These are phyloP conservation scores for Proteles cristata DNA, from an alignment of 2,113 vertebrate genomes.

Conservation along the genomic window DNA sequence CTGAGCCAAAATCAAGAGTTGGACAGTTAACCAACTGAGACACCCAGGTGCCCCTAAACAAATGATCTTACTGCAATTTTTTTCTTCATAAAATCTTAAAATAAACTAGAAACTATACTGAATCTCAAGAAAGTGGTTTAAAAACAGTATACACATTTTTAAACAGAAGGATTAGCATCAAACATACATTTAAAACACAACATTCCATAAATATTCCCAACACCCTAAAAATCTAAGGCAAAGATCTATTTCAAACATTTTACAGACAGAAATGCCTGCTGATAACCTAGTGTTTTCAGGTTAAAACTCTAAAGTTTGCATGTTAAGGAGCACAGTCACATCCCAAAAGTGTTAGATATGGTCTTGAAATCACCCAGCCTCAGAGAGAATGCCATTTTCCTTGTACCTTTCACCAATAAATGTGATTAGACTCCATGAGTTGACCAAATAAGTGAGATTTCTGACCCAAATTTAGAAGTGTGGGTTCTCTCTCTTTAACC, in stretches of 20 bases:
- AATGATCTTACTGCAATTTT: background rate
- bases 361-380: background rate
- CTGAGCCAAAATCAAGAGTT: too few species aligned
- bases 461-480: background rate
- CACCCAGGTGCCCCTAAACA: background rate
- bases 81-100: constrained; percentile 19
- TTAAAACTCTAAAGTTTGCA: background rate
- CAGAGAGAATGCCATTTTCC: background rate
- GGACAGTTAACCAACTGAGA: too few species aligned
- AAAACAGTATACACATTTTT: background rate
- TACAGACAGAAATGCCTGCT: background rate
- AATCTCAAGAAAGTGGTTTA: background rate
- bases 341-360: background rate
- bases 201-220: constrained; percentile 8
- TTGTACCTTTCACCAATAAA: background rate
- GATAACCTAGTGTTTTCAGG: background rate
- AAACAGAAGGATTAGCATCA: constrained; percentile 18
- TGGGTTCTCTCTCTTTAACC: background rate
- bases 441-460: constrained; percentile 15
- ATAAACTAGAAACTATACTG: background rate
- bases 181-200: constrained; percentile 37
- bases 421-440: background rate
- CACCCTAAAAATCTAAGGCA: constrained; percentile 22
- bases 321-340: background rate
- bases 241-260: constrained; percentile 47